These are phyloP conservation scores for Sebastes taczanowskii DNA, from an alignment of 2,797 vertebrate genomes.

Conservation along the genomic window DNA sequence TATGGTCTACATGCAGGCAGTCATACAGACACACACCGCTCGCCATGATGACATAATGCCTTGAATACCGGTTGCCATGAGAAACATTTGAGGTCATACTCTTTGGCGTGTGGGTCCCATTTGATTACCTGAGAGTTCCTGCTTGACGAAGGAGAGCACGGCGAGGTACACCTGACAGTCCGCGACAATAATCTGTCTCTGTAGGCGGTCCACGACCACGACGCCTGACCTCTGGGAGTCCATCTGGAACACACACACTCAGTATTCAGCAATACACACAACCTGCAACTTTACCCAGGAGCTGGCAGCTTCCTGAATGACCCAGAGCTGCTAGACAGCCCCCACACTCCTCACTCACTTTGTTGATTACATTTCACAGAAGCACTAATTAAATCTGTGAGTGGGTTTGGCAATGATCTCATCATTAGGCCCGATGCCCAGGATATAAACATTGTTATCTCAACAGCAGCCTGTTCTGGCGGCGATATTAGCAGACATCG, in stretches of 20 bases:
- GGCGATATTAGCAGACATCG: neutral
- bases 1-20: neutral
- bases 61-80: neutral
- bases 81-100: neutral
- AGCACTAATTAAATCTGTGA: constrained; percentile 58
- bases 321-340: neutral
- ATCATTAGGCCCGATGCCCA: constrained; percentile 28
- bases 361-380: constrained; percentile 65
- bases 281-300: neutral
- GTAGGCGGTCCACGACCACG: constrained; percentile 93
- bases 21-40: neutral
- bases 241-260: constrained; percentile 76
- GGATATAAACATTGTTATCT: constrained; percentile 28
- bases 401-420: constrained; percentile 63
- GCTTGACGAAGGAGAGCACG: constrained; percentile 96
- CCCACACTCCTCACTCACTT: constrained; percentile 10
- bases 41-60: neutral
- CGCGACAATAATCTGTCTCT: constrained; percentile 97
- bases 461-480: constrained; percentile 4
- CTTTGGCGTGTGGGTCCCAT: constrained; percentile 66
- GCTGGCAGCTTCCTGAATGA: constrained; percentile 20
- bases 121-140: constrained; percentile 92
- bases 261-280: neutral
- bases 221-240: constrained; percentile 90
- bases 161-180: constrained; percentile 99